These are phyloP conservation scores for Platanista minor DNA, from an alignment of 2,113 vertebrate genomes.

Conservation along the genomic window DNA sequence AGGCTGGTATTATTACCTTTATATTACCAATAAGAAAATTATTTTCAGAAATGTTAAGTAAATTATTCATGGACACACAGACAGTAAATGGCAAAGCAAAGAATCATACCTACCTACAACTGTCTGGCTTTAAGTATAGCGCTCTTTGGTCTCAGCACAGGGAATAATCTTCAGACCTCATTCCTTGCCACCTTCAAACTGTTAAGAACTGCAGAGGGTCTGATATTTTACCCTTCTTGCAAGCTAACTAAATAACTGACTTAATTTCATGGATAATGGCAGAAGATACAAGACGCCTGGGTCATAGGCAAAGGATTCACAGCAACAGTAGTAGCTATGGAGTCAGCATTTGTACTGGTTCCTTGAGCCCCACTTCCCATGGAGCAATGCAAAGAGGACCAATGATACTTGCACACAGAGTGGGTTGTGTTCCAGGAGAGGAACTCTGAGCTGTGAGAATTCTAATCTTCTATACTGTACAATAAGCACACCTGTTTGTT, in stretches of 20 bases:
- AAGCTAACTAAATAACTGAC: background rate
- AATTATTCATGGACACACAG: background rate
- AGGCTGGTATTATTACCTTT: background rate
- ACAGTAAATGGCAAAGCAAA: background rate
- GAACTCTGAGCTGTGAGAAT: background rate
- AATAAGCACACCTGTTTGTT: background rate
- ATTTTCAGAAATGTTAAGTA: constrained; percentile 12
- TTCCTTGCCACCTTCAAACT: background rate
- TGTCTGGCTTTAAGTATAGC: background rate
- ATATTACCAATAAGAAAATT: background rate
- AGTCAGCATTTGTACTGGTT: background rate
- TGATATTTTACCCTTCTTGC: background rate
- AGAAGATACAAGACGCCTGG: background rate
- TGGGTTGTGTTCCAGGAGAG: background rate
- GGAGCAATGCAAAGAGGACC: background rate
- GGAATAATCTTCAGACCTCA: background rate
- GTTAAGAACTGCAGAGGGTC: background rate
- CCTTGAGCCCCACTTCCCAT: background rate
- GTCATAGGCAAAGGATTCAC: background rate
- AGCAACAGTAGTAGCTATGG: background rate
- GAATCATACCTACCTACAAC: background rate
- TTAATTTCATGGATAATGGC: background rate
- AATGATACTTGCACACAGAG: background rate
- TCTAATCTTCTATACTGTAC: background rate
- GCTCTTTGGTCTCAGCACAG: background rate